Evolutionary conservation across 2,113 vertebrate species (phyloP), one percentile per base, ranked within the genome.

Genomic region (Trematomus loennbergii): DNA sequence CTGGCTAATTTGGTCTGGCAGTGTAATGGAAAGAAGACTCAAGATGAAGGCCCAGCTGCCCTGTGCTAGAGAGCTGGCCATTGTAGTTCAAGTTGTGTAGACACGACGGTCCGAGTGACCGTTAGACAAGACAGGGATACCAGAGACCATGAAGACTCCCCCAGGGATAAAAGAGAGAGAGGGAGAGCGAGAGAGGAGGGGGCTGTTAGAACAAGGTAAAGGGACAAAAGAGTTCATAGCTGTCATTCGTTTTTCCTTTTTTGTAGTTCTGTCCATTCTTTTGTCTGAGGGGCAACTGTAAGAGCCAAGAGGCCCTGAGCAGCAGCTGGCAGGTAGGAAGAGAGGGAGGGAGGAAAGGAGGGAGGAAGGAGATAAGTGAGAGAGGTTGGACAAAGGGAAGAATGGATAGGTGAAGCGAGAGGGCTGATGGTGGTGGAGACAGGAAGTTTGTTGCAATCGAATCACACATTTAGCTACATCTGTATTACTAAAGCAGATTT

Each of bases 261-360:
- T 69, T 54, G 12, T 78, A 80, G 62, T 78, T 89, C 82, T 84
- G 79, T 78, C 85, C 86, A 50, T 87, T 75, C 85, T 84, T 94
- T 92, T 94, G 89, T 90, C 48, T 59, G 72, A 58, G 36, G 59
- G 86, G 75, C 48, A 81, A 89, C 84, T 83, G 83, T 83, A 80
- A 78, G 68, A 88, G 79, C 80, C 87, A 76, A 82, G 88, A 89
- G 78, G 92, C 91, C 89, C 88, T 89, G 84, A 93, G 89, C 89
- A 96, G 94, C 96, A 98, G 97, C 97, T 97, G 97, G 96, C 93
- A 95, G 95, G 96, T 95, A 90, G 95, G 94, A 93, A 80, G 73
- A 72, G 79, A 87, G 48, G 60, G 75, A 72, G 67, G 69, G 82
- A 79, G 68, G 62, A 58, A 83, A 43, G 61, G 50, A 48, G 16